Conservation (phyloP, 2,113 vertebrate species). For the Ciconia stormi region DNA sequence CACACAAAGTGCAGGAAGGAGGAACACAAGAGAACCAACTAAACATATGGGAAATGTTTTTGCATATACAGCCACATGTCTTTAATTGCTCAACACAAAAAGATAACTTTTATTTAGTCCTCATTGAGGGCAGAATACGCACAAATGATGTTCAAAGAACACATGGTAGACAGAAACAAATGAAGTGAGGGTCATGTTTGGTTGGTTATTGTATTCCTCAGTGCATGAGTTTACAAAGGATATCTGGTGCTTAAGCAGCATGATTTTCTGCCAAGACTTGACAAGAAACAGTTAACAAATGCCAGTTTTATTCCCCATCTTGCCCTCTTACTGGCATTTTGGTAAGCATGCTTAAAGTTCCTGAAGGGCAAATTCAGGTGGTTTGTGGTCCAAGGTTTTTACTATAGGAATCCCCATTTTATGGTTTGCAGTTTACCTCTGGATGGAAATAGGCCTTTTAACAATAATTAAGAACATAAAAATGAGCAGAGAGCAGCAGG, state of each 20-base stretch:
- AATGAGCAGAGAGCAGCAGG: conserved; percentile 43
- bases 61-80: conserved; percentile 70
- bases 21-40: conserved; percentile 45
- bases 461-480: conserved; percentile 32
- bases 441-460: conserved; percentile 28
- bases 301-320: conserved; percentile 71
- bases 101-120: conserved; percentile 79
- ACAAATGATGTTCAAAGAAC: conserved; percentile 80
- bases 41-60: conserved; percentile 42
- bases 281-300: conserved; percentile 71
- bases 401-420: conserved; percentile 36
- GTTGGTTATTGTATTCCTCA: conserved; percentile 40
- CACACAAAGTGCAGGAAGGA: conserved; percentile 78
- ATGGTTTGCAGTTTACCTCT: conserved; percentile 21
- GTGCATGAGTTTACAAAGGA: conserved; percentile 42
- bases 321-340: conserved; percentile 69
- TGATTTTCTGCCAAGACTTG: conserved; percentile 62
- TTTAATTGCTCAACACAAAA: conserved; percentile 72
- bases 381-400: conserved; percentile 21
- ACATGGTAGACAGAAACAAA: conserved; percentile 71
- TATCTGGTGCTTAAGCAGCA: conserved; percentile 68
- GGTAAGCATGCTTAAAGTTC: conserved; percentile 57
- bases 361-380: conserved; percentile 65
- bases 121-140: conserved; percentile 96
- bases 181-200: conserved; percentile 15